phyloP scores from a whole-genome alignment of 2,888 invertebrate genomes.

The Tortricodes alternella region DNA sequence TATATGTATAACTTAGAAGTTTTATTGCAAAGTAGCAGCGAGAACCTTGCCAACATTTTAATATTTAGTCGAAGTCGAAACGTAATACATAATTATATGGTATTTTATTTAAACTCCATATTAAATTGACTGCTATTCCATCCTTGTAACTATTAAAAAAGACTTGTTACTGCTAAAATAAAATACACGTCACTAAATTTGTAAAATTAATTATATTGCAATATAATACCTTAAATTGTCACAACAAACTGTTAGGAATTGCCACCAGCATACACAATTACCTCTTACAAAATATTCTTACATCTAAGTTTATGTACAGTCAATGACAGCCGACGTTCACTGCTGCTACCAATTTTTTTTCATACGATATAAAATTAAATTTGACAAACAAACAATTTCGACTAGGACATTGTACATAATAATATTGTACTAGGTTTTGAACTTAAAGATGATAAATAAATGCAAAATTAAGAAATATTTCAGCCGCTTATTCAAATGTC shows the following conservation, averaged over 20 bases:
- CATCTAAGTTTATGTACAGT: conserved; percentile 12
- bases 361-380: neutral
- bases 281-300: conserved; percentile 26
- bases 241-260: conserved; percentile 70
- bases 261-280: conserved; percentile 62
- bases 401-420: neutral
- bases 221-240: conserved; percentile 70
- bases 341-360: neutral
- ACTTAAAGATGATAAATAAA: too few relatives aligned
- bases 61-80: too few relatives aligned
- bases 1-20: too few relatives aligned
- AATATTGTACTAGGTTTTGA: neutral
- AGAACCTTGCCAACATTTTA: too few relatives aligned
- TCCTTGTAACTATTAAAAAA: neutral
- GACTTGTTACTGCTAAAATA: neutral
- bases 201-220: conserved; percentile 78
- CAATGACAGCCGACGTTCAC: conserved; percentile 1
- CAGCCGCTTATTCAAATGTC: too few relatives aligned
- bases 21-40: too few relatives aligned
- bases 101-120: too few relatives aligned
- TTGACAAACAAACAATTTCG: neutral
- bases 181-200: conserved; percentile 48
- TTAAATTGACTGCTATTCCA: neutral
- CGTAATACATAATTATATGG: too few relatives aligned
- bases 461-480: too few relatives aligned